A percentile compares a stretch with the other conserved stretches of the same genome.
These are phyloP conservation scores for Mirza zaza DNA, from an alignment of 2,113 vertebrate genomes.

Conservation along the genomic window DNA sequence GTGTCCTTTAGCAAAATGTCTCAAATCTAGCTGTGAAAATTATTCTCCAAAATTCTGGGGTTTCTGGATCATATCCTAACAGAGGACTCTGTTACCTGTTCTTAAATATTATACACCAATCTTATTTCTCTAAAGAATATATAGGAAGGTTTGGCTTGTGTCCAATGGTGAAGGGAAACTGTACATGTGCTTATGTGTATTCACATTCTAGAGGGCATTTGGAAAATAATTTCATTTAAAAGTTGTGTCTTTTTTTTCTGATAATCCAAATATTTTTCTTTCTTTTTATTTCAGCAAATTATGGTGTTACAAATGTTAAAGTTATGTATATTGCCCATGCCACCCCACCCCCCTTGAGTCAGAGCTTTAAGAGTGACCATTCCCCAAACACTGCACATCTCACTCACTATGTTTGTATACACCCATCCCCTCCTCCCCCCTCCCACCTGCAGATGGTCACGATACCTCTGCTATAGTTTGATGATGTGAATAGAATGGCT, in stretches of 20 bases:
- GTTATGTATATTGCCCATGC: no score
- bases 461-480: neutral
- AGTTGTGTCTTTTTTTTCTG: neutral
- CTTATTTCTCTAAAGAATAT: neutral
- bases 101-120: conserved; percentile 24
- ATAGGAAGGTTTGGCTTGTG: neutral
- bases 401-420: no score
- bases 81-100: neutral
- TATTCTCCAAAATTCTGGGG: neutral
- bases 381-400: no score
- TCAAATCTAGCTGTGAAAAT: neutral
- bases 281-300: no score
- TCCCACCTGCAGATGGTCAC: neutral
- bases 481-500: neutral
- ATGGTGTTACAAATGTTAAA: no score
- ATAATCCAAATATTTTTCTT: no score
- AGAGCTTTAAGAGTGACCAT: no score
- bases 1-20: conserved; percentile 9
- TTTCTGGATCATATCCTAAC: neutral
- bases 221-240: neutral
- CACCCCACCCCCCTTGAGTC: no score
- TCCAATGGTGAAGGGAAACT: neutral
- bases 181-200: neutral
- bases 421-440: no score
- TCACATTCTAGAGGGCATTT: neutral